These are phyloP conservation scores for Otocyon megalotis DNA, from an alignment of 2,113 vertebrate genomes.

Conservation along the genomic window DNA sequence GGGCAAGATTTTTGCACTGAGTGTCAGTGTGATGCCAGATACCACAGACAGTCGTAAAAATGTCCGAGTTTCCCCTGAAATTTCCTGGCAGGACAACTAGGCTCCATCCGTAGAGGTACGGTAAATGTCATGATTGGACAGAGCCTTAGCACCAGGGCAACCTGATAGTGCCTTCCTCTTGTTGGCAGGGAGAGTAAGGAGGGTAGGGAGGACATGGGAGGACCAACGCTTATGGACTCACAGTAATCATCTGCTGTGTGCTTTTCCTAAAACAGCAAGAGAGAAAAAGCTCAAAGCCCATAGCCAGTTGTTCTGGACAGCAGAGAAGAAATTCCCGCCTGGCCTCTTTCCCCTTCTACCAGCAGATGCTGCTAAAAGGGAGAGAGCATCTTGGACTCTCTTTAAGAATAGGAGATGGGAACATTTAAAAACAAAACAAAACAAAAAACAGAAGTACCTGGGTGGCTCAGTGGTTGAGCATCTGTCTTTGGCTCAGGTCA, in stretches of 20 bases:
- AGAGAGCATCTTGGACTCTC: background rate
- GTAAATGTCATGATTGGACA: background rate
- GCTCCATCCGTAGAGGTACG: background rate
- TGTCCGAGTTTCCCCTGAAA: background rate
- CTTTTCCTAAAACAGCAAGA: background rate
- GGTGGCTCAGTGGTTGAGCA: no score
- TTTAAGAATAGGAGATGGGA: background rate
- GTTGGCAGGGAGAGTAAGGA: background rate
- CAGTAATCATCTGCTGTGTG: fast-evolving
- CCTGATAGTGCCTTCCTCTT: background rate
- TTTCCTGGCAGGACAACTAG: background rate
- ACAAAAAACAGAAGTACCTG: no score
- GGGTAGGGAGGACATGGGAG: background rate
- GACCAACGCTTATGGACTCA: background rate
- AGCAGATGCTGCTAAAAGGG: background rate
- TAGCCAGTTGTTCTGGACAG: background rate
- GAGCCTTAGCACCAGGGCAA: background rate
- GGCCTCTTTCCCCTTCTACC: background rate
- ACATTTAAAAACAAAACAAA: no score
- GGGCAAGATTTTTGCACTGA: background rate
- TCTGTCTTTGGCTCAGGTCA: no score
- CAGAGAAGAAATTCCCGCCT: background rate
- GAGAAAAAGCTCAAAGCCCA: background rate
- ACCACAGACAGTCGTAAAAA: background rate
- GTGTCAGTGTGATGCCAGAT: background rate